Base-by-base conservation (phyloP, 2,113 vertebrate genomes). In the Xiphophorus maculatus region DNA sequence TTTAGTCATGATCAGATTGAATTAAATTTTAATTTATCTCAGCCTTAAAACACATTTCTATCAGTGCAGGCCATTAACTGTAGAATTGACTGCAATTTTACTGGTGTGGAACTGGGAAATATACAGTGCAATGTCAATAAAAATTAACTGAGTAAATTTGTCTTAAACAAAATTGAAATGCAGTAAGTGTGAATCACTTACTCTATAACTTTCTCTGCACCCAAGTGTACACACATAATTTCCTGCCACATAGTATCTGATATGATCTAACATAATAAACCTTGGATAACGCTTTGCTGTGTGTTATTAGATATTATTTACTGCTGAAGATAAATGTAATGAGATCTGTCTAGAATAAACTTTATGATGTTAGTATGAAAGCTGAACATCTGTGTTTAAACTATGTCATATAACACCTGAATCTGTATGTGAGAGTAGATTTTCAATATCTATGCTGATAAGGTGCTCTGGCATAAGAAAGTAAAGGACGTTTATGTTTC, bases 381-480 rank as follows among this genome's bases (percentile, higher is more conserved):
- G 12, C 33, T 5, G 30, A 60, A 54, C 51, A 70, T 33, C 69
- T 58, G 48, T 61, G 12, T 71, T 28, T 37, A 71, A 62, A 62
- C 58, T 11, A 14, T 22, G 14, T 19, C 44, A 48, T 33, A 27
- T 29, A 51, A 44, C 48, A 63, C 29, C 13, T 73, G 12, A 32
- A 64, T 63, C 37, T 63, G 17, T 48, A 65, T 65, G 29, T 35
- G 51, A 30, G 68, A 33, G 48, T 27, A 15, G 30, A 14, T 27
- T 35, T 70, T 60, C 51, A 70, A 70, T 60, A 70, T 70, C 51
- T 70, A 70, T 70, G 69, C 69, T 60, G 54, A 70, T 60, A 60
- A 64, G 71, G 42, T 51, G 13, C 71, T 27, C 42, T 15, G 14
- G 25, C 42, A 64, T 35, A 27, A 62, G 58, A 71, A 61, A 60